Percentiles rank a stretch among this genome's conserved stretches.
Evolutionary conservation across 2,113 vertebrate species (phyloP).

Genomic region (Sinosuthora webbiana): DNA sequence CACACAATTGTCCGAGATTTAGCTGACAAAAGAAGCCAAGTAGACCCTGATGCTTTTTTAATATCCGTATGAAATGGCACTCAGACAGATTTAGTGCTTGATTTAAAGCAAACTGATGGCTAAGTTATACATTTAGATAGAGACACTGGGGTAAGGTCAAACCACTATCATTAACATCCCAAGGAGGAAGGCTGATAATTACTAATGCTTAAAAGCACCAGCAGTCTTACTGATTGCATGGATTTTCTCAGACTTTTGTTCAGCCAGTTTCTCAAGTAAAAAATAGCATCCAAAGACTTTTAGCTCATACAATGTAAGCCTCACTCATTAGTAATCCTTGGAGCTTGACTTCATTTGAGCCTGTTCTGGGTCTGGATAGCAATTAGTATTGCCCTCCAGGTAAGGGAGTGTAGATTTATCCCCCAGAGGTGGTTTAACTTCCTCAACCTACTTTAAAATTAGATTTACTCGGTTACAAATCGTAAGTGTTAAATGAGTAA

Average conservation of each 20-base stretch:
- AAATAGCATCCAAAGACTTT: conserved; percentile 60
- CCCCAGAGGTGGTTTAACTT: conserved; percentile 61
- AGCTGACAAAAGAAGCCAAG: conserved; percentile 34
- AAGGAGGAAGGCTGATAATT: conserved; percentile 56
- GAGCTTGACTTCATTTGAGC: conserved; percentile 65
- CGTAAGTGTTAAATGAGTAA: conserved; percentile 72
- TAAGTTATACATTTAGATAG: conserved; percentile 57
- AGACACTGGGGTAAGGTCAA: conserved; percentile 60
- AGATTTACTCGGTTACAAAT: conserved; percentile 77
- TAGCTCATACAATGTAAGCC: conserved; percentile 40
- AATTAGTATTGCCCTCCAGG: conserved; percentile 61
- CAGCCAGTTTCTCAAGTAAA: conserved; percentile 46
- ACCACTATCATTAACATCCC: conserved; percentile 61
- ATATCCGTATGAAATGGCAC: conserved; percentile 31
- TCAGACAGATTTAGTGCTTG: conserved; percentile 37
- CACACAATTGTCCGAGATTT: neutral
- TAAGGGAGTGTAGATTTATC: conserved; percentile 47
- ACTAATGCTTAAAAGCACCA: conserved; percentile 54
- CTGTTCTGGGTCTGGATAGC: conserved; percentile 37
- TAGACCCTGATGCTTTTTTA: conserved; percentile 51
- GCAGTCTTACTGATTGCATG: conserved; percentile 27
- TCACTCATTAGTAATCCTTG: conserved; percentile 62
- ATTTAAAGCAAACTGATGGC: conserved; percentile 53
- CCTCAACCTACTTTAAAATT: conserved; percentile 73
- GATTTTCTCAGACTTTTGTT: conserved; percentile 62